Base-by-base conservation (phyloP, 2,888 invertebrate species). In the Andrena flavipes region DNA sequence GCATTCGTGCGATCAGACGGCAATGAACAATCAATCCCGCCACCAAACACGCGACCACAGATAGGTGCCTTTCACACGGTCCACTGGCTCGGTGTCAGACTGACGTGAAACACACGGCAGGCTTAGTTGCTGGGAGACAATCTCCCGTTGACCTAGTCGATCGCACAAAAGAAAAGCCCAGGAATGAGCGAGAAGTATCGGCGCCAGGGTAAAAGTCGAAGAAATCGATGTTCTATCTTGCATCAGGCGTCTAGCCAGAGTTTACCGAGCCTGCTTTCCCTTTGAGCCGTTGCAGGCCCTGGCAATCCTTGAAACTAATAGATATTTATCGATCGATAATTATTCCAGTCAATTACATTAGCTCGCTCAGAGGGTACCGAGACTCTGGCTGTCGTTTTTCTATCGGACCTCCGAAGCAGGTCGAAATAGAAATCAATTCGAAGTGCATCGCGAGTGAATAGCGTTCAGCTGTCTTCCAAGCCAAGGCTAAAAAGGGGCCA, bases 31-130 rank as follows among this genome's bases (percentile, higher is more conserved):
- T 80, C 80, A 51, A 62, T 65, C 80, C 42, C 23, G 23, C 29
- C 70, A 49, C 33, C 49, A 59, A 80, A 80, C 65, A 71, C 42
- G 33, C 60, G 65, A 48, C 60, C 80, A 26, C 71, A 16, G 60
- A 80, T 67, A 80, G 71, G 49, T 42, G 10, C 65, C 65, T 67
- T 71, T 80, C 64, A 60, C 79, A 80, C 80, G 80, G 60, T 71
- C 30, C 42, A 62, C 60, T 71, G 80, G 51, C 51, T 80, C 70
- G 70, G 60, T 64, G 49, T 49, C 63, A 33, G 69, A 63, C 69
- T 26, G 80, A 23, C 63, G 29, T 42, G 80, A 48, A 71, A 73
- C 49, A 63, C 67, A 49, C 56, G 48, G 16, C 48, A 30, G 29
- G 29, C 23, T 42, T 59, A 42, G 33, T 33, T 23, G 49, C 7